These are phyloP conservation scores for Cydia splendana DNA, from an alignment of 1,140 invertebrate species.

Conservation along the genomic window DNA sequence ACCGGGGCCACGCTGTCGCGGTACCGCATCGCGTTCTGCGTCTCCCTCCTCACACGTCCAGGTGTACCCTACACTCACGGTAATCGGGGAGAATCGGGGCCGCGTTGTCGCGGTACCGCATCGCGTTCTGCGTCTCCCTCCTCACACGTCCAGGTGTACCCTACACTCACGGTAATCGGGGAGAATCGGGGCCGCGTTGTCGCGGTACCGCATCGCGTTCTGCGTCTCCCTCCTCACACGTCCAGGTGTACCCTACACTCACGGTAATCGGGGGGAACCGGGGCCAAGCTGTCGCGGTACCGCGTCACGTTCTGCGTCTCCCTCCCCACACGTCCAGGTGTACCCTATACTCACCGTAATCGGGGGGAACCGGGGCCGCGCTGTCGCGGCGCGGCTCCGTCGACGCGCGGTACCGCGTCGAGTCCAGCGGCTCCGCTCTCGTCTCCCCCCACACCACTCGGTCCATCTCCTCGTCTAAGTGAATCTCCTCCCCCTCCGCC, in stretches of 20 bases:
- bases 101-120: constrained; percentile 50
- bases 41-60: no score
- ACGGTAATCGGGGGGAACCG: neutral
- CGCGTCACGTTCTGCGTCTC: constrained; percentile 33
- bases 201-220: constrained; percentile 35
- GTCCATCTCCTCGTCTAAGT: constrained; percentile 71
- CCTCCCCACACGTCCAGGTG: constrained; percentile 69
- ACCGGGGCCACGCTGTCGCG: constrained; percentile 56
- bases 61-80: neutral
- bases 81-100: constrained; percentile 50
- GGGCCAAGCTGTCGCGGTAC: neutral
- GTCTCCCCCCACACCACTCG: constrained; percentile 65
- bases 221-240: constrained; percentile 37
- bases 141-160: constrained; percentile 28
- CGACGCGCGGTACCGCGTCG: constrained; percentile 41
- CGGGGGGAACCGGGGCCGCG: constrained; percentile 54
- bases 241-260: constrained; percentile 54
- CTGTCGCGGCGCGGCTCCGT: constrained; percentile 50
- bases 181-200: no score
- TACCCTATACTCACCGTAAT: constrained; percentile 46
- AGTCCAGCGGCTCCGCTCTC: constrained; percentile 28
- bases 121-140: constrained; percentile 34
- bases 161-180: no score
- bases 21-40: no score
- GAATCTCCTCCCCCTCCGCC: constrained; percentile 56